Evolutionary conservation across 1,140 invertebrate species (phyloP).

Genomic region (Hycleus cichorii): DNA sequence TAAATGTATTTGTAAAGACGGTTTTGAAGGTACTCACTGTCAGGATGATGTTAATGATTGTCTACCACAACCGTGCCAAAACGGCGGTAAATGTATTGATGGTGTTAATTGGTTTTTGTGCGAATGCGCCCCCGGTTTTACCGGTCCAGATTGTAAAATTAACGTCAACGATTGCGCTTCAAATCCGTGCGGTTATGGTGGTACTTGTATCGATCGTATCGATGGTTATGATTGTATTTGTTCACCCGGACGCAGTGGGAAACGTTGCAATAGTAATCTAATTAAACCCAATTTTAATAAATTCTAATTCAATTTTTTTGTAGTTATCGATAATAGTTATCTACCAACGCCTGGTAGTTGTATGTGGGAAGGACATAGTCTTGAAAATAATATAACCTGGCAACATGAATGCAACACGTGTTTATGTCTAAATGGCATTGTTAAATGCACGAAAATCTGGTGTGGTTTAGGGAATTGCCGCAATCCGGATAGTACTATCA

Average conservation of each 20-base stretch:
- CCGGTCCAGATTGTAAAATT: conserved; percentile 62
- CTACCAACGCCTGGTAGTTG: conserved; percentile 44
- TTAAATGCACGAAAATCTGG: conserved; percentile 78
- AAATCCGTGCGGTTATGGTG: conserved; percentile 77
- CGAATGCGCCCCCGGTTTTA: conserved; percentile 69
- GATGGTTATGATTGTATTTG: conserved; percentile 77
- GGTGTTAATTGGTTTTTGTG: conserved; percentile 71
- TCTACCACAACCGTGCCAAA: conserved; percentile 58
- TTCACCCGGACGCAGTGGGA: conserved; percentile 63
- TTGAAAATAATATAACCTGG: conserved; percentile 58
- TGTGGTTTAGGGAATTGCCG: conserved; percentile 76
- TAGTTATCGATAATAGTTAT: conserved; percentile 41
- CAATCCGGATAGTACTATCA: conserved; percentile 41
- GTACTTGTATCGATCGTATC: conserved; percentile 71
- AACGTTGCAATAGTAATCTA: conserved; percentile 52
- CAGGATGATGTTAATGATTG: conserved; percentile 61
- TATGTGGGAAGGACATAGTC: conserved; percentile 49
- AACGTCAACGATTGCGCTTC: conserved; percentile 72
- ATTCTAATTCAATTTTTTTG: conserved; percentile 18
- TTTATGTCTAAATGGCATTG: conserved; percentile 63
- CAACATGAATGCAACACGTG: conserved; percentile 75
- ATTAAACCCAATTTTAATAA: background rate
- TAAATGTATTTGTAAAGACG: conserved; percentile 59
- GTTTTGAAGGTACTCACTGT: conserved; percentile 56
- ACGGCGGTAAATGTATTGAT: conserved; percentile 72